A percentile compares a stretch with the other conserved stretches of the same genome.
Conservation (phyloP, 2,797 vertebrate genomes). For the Loriculus beryllinus region DNA sequence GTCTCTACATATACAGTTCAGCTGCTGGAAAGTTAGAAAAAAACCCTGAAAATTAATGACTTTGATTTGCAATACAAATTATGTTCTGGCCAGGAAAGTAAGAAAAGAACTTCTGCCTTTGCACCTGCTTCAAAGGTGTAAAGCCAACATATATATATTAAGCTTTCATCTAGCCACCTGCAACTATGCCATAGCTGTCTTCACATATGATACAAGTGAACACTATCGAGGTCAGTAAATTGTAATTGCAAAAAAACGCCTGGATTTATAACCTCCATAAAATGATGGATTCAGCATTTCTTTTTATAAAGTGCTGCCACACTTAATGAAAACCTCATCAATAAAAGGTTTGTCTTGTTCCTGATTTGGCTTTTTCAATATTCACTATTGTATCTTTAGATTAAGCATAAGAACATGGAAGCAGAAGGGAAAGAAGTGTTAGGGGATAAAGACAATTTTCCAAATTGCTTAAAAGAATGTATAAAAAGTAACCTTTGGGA, state of each 20-base stretch:
- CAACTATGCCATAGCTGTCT: background rate
- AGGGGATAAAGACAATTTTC: background rate
- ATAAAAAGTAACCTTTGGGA: background rate
- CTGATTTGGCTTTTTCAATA: background rate
- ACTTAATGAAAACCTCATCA: background rate
- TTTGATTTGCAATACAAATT: background rate
- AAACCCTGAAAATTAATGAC: background rate
- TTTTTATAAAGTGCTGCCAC: background rate
- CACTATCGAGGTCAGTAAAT: background rate
- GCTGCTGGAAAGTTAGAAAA: background rate
- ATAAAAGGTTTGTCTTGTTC: background rate
- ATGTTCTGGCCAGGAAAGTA: background rate
- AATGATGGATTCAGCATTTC: background rate
- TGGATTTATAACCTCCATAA: background rate
- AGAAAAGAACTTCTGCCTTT: background rate
- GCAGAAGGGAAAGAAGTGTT: background rate
- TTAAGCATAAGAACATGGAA: background rate
- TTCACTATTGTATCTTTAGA: background rate
- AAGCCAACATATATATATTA: background rate
- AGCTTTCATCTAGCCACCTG: background rate
- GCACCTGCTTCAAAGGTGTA: background rate
- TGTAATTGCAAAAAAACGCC: background rate
- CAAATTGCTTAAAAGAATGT: background rate
- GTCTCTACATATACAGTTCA: background rate
- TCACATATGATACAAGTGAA: background rate